Percentiles rank a stretch among this genome's conserved stretches.
Evolutionary conservation across 2,113 vertebrate genomes (phyloP).

Genomic region (Tretioscincus oriximinensis): DNA sequence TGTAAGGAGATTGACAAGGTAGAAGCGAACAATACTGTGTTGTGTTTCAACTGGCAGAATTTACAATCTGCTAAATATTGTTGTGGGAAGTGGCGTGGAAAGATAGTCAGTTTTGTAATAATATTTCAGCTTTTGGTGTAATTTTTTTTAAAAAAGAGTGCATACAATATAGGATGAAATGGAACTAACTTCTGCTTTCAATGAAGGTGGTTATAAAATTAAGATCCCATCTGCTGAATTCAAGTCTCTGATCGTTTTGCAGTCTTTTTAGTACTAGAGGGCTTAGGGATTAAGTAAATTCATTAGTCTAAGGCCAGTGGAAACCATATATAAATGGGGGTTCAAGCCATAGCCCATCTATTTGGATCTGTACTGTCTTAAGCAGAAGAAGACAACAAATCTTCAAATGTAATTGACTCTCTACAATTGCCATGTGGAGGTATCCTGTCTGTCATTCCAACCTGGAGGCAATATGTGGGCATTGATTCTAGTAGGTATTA

Average conservation of each 20-base stretch:
- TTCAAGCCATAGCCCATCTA: too few relatives aligned
- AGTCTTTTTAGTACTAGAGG: background rate
- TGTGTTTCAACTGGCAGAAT: background rate
- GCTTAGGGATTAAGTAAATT: too few relatives aligned
- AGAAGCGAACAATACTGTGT: background rate
- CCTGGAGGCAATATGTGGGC: too few relatives aligned
- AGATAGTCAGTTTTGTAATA: background rate
- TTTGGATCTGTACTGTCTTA: too few relatives aligned
- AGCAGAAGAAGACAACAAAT: too few relatives aligned
- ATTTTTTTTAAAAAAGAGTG: background rate
- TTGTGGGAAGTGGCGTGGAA: background rate
- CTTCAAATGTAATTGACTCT: too few relatives aligned
- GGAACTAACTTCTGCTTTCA: background rate
- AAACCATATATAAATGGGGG: too few relatives aligned
- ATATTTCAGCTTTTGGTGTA: background rate
- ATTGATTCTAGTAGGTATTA: too few relatives aligned
- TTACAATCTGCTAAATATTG: background rate
- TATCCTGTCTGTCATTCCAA: too few relatives aligned
- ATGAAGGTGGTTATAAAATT: background rate
- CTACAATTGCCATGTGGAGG: too few relatives aligned
- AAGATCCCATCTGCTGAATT: background rate
- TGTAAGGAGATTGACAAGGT: background rate
- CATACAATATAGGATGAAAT: background rate
- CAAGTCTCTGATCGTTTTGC: background rate
- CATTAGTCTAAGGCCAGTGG: too few relatives aligned